Percentiles rank a stretch among this genome's conserved stretches.
These are phyloP conservation scores for Heterotilapia buettikoferi DNA, from an alignment of 2,113 vertebrate species.

Conservation along the genomic window DNA sequence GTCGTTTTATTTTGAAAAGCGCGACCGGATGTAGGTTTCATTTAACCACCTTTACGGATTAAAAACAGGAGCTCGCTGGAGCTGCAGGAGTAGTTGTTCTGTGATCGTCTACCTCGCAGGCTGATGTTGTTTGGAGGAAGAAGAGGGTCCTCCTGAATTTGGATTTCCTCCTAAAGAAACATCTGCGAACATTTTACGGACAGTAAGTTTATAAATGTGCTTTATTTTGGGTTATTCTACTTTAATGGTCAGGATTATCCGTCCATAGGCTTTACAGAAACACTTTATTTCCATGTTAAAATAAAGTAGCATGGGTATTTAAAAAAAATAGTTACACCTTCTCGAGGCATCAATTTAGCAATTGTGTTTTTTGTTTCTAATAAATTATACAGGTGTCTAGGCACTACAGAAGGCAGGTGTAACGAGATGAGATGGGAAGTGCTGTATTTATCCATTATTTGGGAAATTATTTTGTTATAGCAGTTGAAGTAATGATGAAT, in stretches of 20 bases:
- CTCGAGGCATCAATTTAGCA: not conserved
- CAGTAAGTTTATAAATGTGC: not conserved
- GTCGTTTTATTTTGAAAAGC: slow-evolving; percentile 28
- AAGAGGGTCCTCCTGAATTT: not conserved
- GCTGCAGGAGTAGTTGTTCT: not conserved
- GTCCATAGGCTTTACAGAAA: not conserved
- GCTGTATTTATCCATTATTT: not conserved
- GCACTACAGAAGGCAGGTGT: not conserved
- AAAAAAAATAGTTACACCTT: not conserved
- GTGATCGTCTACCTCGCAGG: not conserved
- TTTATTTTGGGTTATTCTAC: not conserved
- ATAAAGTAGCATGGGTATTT: not conserved
- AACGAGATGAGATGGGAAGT: not conserved
- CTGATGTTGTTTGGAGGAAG: not conserved
- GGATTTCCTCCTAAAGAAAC: not conserved
- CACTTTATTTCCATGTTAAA: not conserved
- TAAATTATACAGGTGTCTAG: not conserved
- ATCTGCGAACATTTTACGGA: not conserved
- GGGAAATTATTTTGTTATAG: not conserved
- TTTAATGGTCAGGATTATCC: not conserved
- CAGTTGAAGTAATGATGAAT: not conserved
- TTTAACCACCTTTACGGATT: not conserved
- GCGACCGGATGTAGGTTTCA: rapidly evolving
- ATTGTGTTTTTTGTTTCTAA: not conserved
- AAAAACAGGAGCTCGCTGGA: not conserved